Evolutionary conservation across 2,888 invertebrate genomes (phyloP).

Genomic region (Sesia apiformis): DNA sequence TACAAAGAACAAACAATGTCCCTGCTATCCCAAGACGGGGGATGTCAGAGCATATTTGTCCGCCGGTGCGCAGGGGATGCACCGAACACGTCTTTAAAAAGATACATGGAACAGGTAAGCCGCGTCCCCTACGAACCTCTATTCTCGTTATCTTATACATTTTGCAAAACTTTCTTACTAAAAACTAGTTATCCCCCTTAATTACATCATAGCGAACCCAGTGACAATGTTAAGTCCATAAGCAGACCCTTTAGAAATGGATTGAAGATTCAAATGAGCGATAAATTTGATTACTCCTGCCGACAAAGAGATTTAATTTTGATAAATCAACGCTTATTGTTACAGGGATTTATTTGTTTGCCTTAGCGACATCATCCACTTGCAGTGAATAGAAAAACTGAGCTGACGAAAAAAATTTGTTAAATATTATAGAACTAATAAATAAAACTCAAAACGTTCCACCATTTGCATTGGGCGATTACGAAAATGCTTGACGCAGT

Average conservation of each 20-base stretch:
- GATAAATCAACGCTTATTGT: slow-evolving; percentile 68
- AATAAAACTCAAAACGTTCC: neutral
- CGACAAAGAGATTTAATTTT: slow-evolving; percentile 70
- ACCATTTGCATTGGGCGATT: slow-evolving; percentile 16
- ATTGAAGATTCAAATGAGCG: slow-evolving; percentile 63
- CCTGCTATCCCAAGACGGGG: slow-evolving; percentile 55
- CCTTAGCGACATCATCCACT: slow-evolving; percentile 26
- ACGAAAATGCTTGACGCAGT: slow-evolving; percentile 20
- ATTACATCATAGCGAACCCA: slow-evolving; percentile 23
- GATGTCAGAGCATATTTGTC: slow-evolving; percentile 55
- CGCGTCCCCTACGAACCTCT: neutral
- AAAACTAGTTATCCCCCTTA: no score
- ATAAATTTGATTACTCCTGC: slow-evolving; percentile 67
- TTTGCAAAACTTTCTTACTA: no score
- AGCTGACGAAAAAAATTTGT: neutral
- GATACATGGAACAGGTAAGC: slow-evolving; percentile 28
- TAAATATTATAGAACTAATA: neutral
- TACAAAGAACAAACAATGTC: slow-evolving; percentile 68
- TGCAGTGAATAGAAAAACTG: slow-evolving; percentile 6
- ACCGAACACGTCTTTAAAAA: slow-evolving; percentile 31
- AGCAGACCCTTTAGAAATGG: slow-evolving; percentile 37
- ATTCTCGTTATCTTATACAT: no score
- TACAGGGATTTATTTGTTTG: slow-evolving; percentile 46
- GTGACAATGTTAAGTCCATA: slow-evolving; percentile 21
- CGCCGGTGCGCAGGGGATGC: slow-evolving; percentile 30